Evolutionary conservation across 2,113 vertebrate genomes (phyloP).

Genomic region (Marcusenius ussheri): DNA sequence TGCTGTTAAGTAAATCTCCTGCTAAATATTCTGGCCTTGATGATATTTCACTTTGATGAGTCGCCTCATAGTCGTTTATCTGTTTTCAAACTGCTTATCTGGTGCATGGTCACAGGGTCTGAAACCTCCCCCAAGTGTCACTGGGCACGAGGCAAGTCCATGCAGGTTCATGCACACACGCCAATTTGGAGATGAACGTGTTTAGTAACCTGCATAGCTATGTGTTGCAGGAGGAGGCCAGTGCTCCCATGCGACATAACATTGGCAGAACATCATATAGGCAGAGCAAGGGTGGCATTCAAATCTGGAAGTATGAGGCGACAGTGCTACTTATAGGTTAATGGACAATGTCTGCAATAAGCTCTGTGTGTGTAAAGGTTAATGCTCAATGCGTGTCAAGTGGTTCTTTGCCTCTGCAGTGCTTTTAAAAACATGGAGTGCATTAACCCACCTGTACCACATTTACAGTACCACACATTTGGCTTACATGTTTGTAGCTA

Average conservation of each 20-base stretch:
- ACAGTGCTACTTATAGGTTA: background rate
- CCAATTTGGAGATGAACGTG: background rate
- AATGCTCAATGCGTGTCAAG: background rate
- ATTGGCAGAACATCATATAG: background rate
- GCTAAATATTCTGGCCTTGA: background rate
- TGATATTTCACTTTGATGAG: background rate
- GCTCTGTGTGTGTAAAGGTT: background rate
- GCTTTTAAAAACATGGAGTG: background rate
- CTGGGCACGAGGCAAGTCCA: background rate
- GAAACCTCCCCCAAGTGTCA: background rate
- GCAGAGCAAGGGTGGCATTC: background rate
- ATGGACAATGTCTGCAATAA: background rate
- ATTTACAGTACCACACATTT: background rate
- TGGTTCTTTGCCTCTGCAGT: background rate
- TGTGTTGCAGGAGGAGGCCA: background rate
- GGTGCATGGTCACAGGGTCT: background rate
- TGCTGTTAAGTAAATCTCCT: background rate
- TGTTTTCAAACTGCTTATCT: background rate
- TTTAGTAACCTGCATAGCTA: background rate
- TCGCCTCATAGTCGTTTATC: background rate
- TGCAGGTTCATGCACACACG: background rate
- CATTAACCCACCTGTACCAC: background rate
- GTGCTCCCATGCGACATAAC: background rate
- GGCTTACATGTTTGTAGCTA: background rate
- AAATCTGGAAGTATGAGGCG: background rate